phyloP scores from a whole-genome alignment of 2,113 vertebrate genomes.

The Parus major region DNA sequence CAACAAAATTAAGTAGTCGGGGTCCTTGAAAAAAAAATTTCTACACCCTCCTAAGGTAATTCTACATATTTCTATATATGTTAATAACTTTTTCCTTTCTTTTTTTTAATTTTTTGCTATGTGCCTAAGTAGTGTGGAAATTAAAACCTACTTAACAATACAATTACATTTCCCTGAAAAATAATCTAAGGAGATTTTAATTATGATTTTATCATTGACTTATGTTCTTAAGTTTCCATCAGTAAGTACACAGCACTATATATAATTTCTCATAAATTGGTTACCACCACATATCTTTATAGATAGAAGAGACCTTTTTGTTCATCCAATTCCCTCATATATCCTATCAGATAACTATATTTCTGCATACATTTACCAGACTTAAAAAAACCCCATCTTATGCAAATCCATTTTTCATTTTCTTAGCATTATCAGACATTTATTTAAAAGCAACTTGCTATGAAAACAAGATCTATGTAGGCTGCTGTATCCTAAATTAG shows the following conservation, averaged over 20 bases:
- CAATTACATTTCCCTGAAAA: neutral
- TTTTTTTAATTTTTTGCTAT: neutral
- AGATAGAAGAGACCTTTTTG: neutral
- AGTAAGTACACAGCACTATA: neutral
- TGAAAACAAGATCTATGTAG: constrained; percentile 34
- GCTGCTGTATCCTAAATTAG: constrained; percentile 15
- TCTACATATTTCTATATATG: neutral
- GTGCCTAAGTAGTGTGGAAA: neutral
- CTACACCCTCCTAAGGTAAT: neutral
- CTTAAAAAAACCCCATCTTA: neutral
- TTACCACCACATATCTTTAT: neutral
- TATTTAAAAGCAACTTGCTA: constrained; percentile 34
- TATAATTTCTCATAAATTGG: neutral
- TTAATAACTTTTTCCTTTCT: neutral
- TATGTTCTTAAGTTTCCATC: neutral
- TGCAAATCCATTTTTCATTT: constrained; percentile 30
- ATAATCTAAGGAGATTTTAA: neutral
- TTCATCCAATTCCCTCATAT: neutral
- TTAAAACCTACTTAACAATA: neutral
- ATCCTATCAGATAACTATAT: neutral
- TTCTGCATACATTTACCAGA: neutral
- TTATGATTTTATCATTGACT: neutral
- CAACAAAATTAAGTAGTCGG: neutral
- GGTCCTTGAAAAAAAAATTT: neutral
- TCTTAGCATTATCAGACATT: neutral